Evolutionary conservation across 1,140 invertebrate genomes (phyloP).

Genomic region (Nymphalis io): DNA sequence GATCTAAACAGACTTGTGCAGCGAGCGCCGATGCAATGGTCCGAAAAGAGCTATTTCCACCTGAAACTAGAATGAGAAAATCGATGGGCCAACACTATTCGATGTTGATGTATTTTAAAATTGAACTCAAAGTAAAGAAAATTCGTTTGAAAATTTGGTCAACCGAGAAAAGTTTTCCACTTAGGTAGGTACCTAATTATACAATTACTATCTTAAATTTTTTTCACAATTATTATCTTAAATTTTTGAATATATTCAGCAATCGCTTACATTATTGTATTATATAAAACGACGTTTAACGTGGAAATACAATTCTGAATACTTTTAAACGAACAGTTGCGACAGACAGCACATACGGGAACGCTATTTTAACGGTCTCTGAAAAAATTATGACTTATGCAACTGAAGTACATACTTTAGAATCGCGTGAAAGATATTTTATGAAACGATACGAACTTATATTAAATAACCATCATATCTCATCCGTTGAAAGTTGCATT

Average conservation of each 20-base stretch:
- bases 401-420: background rate
- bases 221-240: too few species aligned
- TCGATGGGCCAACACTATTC: constrained; percentile 37
- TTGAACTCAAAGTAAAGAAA: constrained; percentile 21
- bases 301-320: constrained; percentile 6
- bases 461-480: background rate
- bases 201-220: too few species aligned
- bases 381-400: background rate
- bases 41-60: constrained; percentile 68
- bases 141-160: background rate
- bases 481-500: background rate
- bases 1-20: constrained; percentile 52
- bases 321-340: constrained; percentile 5
- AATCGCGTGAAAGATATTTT: background rate
- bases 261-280: too few species aligned
- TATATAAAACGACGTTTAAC: background rate
- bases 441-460: background rate
- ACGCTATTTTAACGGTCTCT: background rate
- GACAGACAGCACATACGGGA: background rate
- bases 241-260: too few species aligned
- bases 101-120: constrained; percentile 30
- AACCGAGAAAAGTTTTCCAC: too few species aligned
- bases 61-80: constrained; percentile 53
- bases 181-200: too few species aligned
- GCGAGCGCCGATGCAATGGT: constrained; percentile 56